Evolutionary conservation across 1,140 invertebrate species (phyloP).

Genomic region (Drosophila setifemur): DNA sequence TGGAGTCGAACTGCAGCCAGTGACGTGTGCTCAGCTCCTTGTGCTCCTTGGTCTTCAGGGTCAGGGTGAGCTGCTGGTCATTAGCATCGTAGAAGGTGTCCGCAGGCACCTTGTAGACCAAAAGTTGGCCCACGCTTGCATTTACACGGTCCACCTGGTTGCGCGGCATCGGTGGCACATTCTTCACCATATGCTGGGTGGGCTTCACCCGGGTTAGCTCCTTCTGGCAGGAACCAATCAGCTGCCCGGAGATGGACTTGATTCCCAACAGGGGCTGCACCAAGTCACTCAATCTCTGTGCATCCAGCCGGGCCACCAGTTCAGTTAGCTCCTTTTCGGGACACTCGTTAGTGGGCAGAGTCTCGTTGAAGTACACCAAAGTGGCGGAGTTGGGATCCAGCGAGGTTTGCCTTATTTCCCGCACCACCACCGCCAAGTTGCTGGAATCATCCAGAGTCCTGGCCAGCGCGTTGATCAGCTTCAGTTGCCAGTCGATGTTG

Average conservation of each 20-base stretch:
- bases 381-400: slow-evolving; percentile 84
- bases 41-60: slow-evolving; percentile 88
- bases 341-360: slow-evolving; percentile 89
- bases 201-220: slow-evolving; percentile 82
- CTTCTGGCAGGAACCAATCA: slow-evolving; percentile 86
- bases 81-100: slow-evolving; percentile 96
- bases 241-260: slow-evolving; percentile 85
- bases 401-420: slow-evolving; percentile 60
- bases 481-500: slow-evolving; percentile 88
- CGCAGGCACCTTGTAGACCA: slow-evolving; percentile 90
- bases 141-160: slow-evolving; percentile 94
- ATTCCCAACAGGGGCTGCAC: slow-evolving; percentile 87
- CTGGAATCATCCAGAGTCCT: slow-evolving; percentile 56
- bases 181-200: slow-evolving; percentile 84
- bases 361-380: slow-evolving; percentile 95
- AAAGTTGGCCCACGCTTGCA: slow-evolving; percentile 89
- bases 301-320: slow-evolving; percentile 83
- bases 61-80: slow-evolving; percentile 88
- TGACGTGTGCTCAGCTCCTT: slow-evolving; percentile 86
- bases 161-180: slow-evolving; percentile 88
- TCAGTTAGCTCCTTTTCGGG: slow-evolving; percentile 88
- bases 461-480: slow-evolving; percentile 84
- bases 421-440: slow-evolving; percentile 68
- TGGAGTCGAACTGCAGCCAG: slow-evolving; percentile 94
- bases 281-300: slow-evolving; percentile 83